These are phyloP conservation scores for Periophthalmus magnuspinnatus DNA, from an alignment of 2,797 vertebrate genomes.

Conservation along the genomic window DNA sequence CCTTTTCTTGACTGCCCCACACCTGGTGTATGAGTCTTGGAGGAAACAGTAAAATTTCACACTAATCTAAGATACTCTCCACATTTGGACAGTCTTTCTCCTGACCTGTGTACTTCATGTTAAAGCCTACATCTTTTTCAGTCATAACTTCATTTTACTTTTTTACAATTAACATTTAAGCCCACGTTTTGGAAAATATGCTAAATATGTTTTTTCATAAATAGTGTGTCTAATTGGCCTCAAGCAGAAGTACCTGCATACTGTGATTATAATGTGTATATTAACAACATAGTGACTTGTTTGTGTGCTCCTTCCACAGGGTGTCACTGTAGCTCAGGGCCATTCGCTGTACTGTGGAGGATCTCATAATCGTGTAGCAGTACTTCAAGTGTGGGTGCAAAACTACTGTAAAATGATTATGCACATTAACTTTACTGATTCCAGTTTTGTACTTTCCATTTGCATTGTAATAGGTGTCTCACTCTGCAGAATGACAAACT, in stretches of 20 bases:
- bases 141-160: background rate
- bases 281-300: background rate
- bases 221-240: background rate
- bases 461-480: background rate
- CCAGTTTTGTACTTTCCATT: background rate
- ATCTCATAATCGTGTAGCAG: background rate
- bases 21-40: slow-evolving; percentile 19
- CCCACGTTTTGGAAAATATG: background rate
- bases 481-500: background rate
- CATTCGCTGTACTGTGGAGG: background rate
- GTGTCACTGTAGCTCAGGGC: slow-evolving; percentile 51
- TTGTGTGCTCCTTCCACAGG: slow-evolving; percentile 41
- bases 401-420: background rate
- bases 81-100: slow-evolving; percentile 8
- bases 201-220: background rate
- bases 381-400: no score
- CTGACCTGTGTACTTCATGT: slow-evolving; percentile 1
- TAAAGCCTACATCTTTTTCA: background rate
- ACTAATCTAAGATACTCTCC: slow-evolving; percentile 40
- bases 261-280: background rate
- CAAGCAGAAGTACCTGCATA: no score
- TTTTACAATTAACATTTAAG: background rate
- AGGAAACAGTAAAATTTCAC: slow-evolving; percentile 42
- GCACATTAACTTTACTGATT: background rate
- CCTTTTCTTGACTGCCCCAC: background rate